phyloP scores from a whole-genome alignment of 1,140 invertebrate genomes.

The Luehdorfia chinensis region DNA sequence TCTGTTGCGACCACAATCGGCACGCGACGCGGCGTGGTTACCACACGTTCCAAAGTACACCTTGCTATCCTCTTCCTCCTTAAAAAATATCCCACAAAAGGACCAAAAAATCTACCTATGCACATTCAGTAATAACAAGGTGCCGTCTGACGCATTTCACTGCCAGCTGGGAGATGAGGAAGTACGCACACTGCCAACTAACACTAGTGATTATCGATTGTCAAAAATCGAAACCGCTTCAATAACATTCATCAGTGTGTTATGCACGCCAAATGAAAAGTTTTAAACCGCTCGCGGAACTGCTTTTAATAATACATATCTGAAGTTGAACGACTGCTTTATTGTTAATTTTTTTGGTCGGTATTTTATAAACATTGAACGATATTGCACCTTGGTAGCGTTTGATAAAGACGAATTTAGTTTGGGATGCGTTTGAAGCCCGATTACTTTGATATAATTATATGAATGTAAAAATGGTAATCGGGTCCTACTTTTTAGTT shows the following conservation, averaged over 20 bases:
- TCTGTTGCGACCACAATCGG: conserved; percentile 55
- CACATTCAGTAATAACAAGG: conserved; percentile 58
- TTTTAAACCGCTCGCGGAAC: conserved; percentile 22
- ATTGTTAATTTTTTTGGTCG: conserved; percentile 44
- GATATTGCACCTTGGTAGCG: conserved; percentile 23
- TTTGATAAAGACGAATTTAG: conserved; percentile 32
- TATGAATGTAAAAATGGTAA: conserved; percentile 34
- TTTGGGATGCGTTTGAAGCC: conserved; percentile 19
- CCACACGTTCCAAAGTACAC: conserved; percentile 13
- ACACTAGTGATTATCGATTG: conserved; percentile 42
- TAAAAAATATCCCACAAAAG: conserved; percentile 54
- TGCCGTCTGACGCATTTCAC: conserved; percentile 49
- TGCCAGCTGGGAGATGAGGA: conserved; percentile 59
- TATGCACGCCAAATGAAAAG: conserved; percentile 15
- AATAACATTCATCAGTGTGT: conserved; percentile 23
- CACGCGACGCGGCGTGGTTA: conserved; percentile 25
- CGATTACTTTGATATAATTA: conserved; percentile 27
- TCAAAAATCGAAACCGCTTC: conserved; percentile 43
- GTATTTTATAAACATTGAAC: conserved; percentile 24
- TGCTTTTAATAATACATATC: conserved; percentile 38
- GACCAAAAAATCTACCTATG: conserved; percentile 41
- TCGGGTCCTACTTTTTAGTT: conserved; percentile 37
- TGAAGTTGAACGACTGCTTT: conserved; percentile 48
- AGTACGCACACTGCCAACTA: conserved; percentile 40
- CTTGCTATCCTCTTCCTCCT: conserved; percentile 25